Conservation (phyloP, 92 coral and sea anemone species). For the Umimayanthus chanpuru region DNA sequence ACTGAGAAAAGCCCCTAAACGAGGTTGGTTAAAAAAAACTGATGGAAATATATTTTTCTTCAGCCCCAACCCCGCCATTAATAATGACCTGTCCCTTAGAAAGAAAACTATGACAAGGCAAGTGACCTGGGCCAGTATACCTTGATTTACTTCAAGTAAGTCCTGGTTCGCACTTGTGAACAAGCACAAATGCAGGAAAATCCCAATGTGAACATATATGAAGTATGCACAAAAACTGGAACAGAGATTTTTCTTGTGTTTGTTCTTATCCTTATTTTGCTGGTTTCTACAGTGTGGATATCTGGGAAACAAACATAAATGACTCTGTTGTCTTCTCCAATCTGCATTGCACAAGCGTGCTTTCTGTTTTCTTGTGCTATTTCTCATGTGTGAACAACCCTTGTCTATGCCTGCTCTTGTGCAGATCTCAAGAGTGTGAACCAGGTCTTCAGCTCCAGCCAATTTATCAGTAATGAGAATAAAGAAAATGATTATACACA, state of each 20-base stretch:
- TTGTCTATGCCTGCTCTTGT: no score
- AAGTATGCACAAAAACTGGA: not conserved
- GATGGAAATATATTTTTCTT: not conserved
- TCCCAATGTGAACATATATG: no score
- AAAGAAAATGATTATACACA: no score
- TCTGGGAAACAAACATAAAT: no score
- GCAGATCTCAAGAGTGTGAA: not conserved
- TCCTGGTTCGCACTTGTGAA: not conserved
- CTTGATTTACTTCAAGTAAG: not conserved
- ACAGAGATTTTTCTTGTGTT: no score
- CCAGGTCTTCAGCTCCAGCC: not conserved
- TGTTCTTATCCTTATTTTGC: no score
- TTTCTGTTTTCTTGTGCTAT: not conserved
- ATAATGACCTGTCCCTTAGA: not conserved
- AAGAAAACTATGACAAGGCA: not conserved
- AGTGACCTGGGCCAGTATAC: not conserved
- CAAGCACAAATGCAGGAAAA: no score
- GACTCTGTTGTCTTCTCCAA: no score
- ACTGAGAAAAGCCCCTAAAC: no score
- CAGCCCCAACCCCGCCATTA: not conserved
- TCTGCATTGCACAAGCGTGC: not conserved
- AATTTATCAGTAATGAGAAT: no score
- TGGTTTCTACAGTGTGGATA: no score
- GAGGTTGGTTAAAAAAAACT: no score
- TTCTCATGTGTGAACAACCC: not conserved